These are phyloP conservation scores for Drosophila neonasuta DNA, from an alignment of 2,888 invertebrate species.

Conservation along the genomic window DNA sequence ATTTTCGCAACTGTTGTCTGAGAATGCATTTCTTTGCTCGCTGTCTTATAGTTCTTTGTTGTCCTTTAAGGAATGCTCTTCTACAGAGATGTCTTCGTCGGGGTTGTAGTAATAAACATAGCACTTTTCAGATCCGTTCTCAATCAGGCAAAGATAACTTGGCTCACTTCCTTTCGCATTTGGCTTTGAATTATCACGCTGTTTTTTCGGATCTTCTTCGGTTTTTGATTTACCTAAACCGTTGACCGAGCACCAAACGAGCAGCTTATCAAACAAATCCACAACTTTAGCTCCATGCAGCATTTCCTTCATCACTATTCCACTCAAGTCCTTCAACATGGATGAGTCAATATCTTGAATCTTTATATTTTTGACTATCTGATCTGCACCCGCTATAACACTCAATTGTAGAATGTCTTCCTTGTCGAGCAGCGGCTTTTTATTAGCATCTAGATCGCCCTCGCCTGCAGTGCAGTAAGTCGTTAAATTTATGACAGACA, in stretches of 20 bases:
- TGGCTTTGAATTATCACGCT: neutral
- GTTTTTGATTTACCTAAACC: neutral
- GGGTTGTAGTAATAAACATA: constrained; percentile 2
- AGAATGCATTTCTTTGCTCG: no score
- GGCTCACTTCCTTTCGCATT: neutral
- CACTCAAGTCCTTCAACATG: neutral
- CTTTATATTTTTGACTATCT: neutral
- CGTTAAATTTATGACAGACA: neutral
- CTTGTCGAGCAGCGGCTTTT: neutral
- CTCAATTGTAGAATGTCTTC: neutral
- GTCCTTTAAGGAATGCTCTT: constrained; percentile 3
- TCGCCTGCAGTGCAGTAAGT: neutral
- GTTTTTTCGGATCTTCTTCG: neutral
- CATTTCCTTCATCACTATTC: constrained; percentile 5
- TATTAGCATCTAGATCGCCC: no score
- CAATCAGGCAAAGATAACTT: constrained; percentile 30
- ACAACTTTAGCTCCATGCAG: constrained; percentile 3
- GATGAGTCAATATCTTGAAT: neutral
- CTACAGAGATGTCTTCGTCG: constrained; percentile 18
- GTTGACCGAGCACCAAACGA: constrained; percentile 7
- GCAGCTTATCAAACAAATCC: constrained; percentile 11
- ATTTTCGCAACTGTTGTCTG: no score
- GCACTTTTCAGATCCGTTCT: constrained; percentile 14
- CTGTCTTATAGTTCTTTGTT: no score
- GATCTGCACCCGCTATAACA: neutral